Evolutionary conservation across 2,888 invertebrate genomes (phyloP).

Genomic region (Ganaspis brasiliensis): DNA sequence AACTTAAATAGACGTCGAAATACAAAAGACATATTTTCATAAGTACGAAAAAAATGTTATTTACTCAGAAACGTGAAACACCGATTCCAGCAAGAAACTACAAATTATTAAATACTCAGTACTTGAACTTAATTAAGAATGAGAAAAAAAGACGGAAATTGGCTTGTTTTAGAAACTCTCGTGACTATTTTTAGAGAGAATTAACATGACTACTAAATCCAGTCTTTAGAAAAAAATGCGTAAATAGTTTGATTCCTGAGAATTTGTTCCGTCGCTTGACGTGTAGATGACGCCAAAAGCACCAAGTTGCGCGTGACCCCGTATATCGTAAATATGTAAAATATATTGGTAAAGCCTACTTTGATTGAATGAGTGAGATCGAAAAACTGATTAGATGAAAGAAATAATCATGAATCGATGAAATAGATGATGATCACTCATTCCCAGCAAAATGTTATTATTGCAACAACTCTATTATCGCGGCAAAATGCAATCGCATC

Average conservation of each 20-base stretch:
- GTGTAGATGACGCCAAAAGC: constrained; percentile 32
- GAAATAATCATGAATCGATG: neutral
- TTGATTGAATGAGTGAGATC: neutral
- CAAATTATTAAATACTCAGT: no score
- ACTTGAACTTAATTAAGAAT: no score
- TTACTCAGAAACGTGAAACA: no score
- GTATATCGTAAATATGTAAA: constrained; percentile 39
- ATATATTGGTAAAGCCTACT: constrained; percentile 17
- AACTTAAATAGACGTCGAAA: no score
- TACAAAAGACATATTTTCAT: no score
- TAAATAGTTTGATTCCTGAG: neutral
- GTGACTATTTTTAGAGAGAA: no score
- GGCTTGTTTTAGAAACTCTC: no score
- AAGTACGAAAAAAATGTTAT: neutral
- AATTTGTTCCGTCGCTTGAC: neutral
- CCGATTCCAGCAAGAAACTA: no score
- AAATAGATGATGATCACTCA: neutral
- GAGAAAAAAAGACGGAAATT: no score
- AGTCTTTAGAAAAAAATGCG: neutral
- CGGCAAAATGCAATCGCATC: constrained; percentile 36
- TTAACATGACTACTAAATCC: no score
- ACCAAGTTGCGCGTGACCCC: constrained; percentile 38
- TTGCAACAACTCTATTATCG: neutral
- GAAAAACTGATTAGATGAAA: neutral
- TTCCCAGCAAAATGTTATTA: neutral